These are phyloP conservation scores for Liposcelis brunnea DNA, from an alignment of 2,888 invertebrate genomes.

Conservation along the genomic window DNA sequence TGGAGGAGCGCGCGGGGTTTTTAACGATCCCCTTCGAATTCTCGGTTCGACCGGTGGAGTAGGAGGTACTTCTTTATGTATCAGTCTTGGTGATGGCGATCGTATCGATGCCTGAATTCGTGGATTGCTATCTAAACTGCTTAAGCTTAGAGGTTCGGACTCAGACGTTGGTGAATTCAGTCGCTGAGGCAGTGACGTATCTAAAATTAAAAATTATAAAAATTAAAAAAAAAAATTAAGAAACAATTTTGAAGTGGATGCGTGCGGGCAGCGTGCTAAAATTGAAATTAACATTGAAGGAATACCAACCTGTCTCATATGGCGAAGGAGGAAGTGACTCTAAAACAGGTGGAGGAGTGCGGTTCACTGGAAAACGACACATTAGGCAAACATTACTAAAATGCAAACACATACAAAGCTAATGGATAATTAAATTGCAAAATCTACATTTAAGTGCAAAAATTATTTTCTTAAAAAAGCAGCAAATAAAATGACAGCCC, in stretches of 20 bases:
- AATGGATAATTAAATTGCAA: neutral
- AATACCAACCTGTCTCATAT: no score
- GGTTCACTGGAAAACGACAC: constrained; percentile 37
- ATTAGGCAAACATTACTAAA: constrained; percentile 7
- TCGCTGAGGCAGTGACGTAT: constrained; percentile 10
- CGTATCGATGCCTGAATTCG: neutral
- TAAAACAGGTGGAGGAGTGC: constrained; percentile 39
- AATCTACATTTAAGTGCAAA: constrained; percentile 10
- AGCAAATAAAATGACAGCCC: no score
- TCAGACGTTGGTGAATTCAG: constrained; percentile 12
- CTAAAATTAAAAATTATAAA: constrained; percentile 1
- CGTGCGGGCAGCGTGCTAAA: no score
- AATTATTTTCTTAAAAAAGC: no score
- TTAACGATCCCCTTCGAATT: no score
- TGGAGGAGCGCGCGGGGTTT: no score
- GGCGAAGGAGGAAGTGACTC: constrained; percentile 25
- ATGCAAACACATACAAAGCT: neutral
- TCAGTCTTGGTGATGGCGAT: no score
- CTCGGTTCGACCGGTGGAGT: no score
- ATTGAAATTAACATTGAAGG: neutral
- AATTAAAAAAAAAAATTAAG: neutral
- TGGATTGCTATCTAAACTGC: constrained; percentile 12
- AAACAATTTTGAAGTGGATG: no score
- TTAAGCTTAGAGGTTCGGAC: constrained; percentile 13
- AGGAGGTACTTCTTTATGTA: no score